Percentiles rank a stretch among this genome's conserved stretches.
phyloP scores from a whole-genome alignment of 2,888 invertebrate species.

The Onthophagus sagittarius region DNA sequence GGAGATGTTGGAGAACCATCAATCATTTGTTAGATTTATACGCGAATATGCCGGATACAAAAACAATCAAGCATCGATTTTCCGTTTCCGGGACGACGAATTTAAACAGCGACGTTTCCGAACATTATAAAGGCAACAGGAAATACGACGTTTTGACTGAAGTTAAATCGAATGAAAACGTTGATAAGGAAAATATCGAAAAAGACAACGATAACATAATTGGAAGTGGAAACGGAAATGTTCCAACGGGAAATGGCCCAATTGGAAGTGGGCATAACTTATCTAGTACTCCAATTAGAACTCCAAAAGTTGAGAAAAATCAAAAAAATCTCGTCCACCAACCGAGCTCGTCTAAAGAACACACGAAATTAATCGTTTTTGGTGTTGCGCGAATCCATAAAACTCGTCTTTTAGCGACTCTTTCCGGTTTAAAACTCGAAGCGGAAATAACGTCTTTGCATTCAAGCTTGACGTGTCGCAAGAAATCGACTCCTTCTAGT shows the following conservation, averaged over 20 bases:
- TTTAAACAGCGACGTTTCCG: conserved; percentile 58
- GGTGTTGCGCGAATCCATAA: conserved; percentile 81
- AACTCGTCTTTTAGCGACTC: conserved; percentile 79
- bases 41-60: conserved; percentile 91
- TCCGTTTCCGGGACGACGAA: conserved; percentile 52
- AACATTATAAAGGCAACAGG: conserved; percentile 60
- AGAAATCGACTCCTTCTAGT: conserved; percentile 68
- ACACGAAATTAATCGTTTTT: conserved; percentile 77
- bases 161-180: conserved; percentile 55
- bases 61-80: conserved; percentile 81
- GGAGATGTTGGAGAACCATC: conserved; percentile 90
- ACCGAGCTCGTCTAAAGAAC: conserved; percentile 51
- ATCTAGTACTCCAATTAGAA: conserved; percentile 36
- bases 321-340: too few relatives aligned
- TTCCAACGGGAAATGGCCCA: too few relatives aligned
- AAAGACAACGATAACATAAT: too few relatives aligned
- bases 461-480: conserved; percentile 87
- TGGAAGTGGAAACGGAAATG: too few relatives aligned
- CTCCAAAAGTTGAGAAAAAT: not conserved
- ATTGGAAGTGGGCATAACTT: too few relatives aligned
- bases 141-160: conserved; percentile 58
- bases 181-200: conserved; percentile 51
- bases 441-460: conserved; percentile 90
- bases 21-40: conserved; percentile 89
- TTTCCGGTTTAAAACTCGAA: conserved; percentile 91